A percentile compares a stretch with the other conserved stretches of the same genome.
Conservation (phyloP, 2,797 vertebrate genomes). For the Anguilla marmorata region DNA sequence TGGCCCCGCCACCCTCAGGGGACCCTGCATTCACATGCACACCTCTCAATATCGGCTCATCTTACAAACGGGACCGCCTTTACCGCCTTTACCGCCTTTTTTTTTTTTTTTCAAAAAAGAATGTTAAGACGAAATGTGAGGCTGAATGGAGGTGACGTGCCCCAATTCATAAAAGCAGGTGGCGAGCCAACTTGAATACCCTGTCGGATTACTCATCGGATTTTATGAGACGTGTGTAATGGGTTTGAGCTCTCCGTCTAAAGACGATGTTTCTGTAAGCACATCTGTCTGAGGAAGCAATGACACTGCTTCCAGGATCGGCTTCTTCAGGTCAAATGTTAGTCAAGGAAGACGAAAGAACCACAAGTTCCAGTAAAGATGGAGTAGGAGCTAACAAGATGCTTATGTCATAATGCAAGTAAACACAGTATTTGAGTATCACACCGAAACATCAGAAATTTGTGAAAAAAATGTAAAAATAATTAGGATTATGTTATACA, state of each 20-base stretch:
- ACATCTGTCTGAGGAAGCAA: neutral
- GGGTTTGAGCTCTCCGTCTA: neutral
- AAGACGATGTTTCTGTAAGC: neutral
- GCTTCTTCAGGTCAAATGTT: neutral
- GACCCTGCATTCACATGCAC: neutral
- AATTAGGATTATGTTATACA: neutral
- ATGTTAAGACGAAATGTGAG: neutral
- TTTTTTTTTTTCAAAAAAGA: neutral
- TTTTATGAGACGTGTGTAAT: neutral
- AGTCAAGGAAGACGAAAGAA: neutral
- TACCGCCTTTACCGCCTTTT: no score
- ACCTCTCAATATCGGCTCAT: neutral
- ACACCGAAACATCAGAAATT: neutral
- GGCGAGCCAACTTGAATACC: neutral
- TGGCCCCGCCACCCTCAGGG: neutral
- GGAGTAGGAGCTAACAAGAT: neutral
- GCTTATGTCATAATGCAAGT: neutral
- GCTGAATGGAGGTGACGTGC: neutral
- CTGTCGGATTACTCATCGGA: neutral
- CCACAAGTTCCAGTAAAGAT: neutral
- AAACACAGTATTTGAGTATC: neutral
- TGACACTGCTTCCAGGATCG: neutral
- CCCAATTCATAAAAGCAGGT: neutral
- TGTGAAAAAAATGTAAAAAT: neutral
- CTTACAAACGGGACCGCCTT: neutral